Base-by-base conservation (phyloP, 2,888 invertebrate genomes). In the Allacma fusca region DNA sequence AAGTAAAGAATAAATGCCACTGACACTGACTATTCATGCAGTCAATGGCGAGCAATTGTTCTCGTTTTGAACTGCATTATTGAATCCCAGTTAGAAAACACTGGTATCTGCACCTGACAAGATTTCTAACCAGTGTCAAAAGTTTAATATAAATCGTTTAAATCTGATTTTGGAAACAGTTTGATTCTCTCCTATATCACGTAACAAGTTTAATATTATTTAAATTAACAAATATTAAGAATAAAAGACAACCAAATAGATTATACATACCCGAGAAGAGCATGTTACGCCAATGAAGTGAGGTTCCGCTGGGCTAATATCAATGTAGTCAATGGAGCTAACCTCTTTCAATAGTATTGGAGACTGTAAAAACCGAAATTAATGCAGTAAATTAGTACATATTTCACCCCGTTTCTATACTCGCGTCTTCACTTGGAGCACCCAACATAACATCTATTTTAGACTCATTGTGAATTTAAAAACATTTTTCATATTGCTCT, bases 281-380 rank as follows among this genome's bases (percentile, higher is more conserved):
- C 94, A 95, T 75, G 98, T 96, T 23, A 96, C 94, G 9, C 96
- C 97, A 88, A 97, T 94, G 86, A 94, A 92, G 88, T 94, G 91
- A 0, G 97, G 97, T 85, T 95, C 93, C 13, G 92, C 90, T 0
- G 95, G 95, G 80, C 94, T 94, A 86, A 98, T 95, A 86, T 96
- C 94, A 64, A 98, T 91, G 85, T 94, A 93, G 86, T 96, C 95
- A 75, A 98, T 94, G 0, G 94, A 92, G 26, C 96, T 96, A 87
- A 94, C 95, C 87, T 98, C 97, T 87, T 97, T 97, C 0, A 95
- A 91, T 57, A 95, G 89, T 1, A 95, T 93, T 29, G 96, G 95
- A 78, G 91, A 89, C 96, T 94, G 86, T 59, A 85, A 87, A 85
- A 76, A 75, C 84, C 82, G 78, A 75, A 77, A 24, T 69, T 74